Conservation (phyloP, 2,113 vertebrate species). For the Larimichthys crocea region DNA sequence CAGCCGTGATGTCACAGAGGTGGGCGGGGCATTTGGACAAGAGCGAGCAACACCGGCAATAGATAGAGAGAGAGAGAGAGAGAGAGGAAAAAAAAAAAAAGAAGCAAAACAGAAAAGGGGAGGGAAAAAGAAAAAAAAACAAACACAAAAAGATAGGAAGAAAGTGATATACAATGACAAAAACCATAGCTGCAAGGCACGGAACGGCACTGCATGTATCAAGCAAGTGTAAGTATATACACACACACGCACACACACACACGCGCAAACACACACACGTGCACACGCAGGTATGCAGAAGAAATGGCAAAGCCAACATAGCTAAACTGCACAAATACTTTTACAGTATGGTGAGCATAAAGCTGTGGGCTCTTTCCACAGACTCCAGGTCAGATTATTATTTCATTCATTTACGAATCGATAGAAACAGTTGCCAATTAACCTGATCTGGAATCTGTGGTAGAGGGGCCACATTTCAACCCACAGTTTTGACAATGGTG, state of each 20-base stretch:
- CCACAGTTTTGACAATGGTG: conserved; percentile 59
- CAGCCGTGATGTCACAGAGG: conserved; percentile 81
- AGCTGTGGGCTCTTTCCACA: conserved; percentile 57
- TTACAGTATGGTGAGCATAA: conserved; percentile 64
- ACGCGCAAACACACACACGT: conserved; percentile 29
- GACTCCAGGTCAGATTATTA: conserved; percentile 56
- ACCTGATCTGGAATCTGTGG: conserved; percentile 62
- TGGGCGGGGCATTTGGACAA: conserved; percentile 84
- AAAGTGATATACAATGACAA: conserved; percentile 84
- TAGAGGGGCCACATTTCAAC: conserved; percentile 44
- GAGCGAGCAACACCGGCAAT: conserved; percentile 89
- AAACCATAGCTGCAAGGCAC: conserved; percentile 77
- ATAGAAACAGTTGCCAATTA: neutral
- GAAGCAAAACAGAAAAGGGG: conserved; percentile 63
- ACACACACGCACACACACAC: conserved; percentile 10
- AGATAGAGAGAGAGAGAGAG: conserved; percentile 69
- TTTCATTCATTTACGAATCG: neutral
- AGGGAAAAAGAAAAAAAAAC: conserved; percentile 62
- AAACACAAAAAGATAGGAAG: conserved; percentile 79
- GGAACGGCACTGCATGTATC: conserved; percentile 66
- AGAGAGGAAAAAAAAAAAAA: conserved; percentile 3
- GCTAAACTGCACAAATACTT: conserved; percentile 79
- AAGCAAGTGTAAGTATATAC: conserved; percentile 54
- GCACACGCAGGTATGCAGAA: conserved; percentile 64
- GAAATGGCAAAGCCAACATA: conserved; percentile 87